These are phyloP conservation scores for Linyphia triangularis DNA, from an alignment of 2,888 invertebrate genomes.

Conservation along the genomic window DNA sequence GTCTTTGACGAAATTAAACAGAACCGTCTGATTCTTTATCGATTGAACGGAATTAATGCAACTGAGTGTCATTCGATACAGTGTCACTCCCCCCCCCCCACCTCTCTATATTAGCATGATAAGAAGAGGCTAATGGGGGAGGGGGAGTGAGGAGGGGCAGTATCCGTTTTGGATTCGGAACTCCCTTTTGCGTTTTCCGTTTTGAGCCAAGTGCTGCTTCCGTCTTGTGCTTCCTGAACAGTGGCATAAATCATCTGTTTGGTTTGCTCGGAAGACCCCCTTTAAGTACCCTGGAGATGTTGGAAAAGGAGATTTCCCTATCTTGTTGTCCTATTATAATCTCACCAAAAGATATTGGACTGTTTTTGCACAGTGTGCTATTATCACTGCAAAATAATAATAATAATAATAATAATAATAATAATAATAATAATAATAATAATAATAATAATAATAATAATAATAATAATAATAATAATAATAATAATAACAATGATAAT, in stretches of 20 bases:
- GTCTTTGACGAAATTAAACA: constrained; percentile 64
- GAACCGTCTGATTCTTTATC: not conserved
- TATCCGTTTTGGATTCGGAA: constrained; percentile 46
- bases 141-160: constrained; percentile 56
- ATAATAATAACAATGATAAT: too few relatives aligned
- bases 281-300: too few relatives aligned
- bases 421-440: too few relatives aligned
- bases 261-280: not conserved
- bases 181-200: constrained; percentile 37
- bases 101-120: constrained; percentile 51
- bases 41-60: constrained; percentile 4
- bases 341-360: too few relatives aligned
- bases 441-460: too few relatives aligned
- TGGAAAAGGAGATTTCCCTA: not conserved
- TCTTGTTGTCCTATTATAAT: too few relatives aligned
- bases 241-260: constrained; percentile 53
- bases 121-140: constrained; percentile 45
- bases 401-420: too few relatives aligned
- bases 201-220: constrained; percentile 62
- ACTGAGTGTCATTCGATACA: not conserved
- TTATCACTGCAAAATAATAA: too few relatives aligned
- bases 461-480: too few relatives aligned
- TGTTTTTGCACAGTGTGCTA: too few relatives aligned
- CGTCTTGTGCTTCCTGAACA: constrained; percentile 24
- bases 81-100: not conserved